phyloP scores from a whole-genome alignment of 2,113 vertebrate genomes.

The Saguinus imperator region DNA sequence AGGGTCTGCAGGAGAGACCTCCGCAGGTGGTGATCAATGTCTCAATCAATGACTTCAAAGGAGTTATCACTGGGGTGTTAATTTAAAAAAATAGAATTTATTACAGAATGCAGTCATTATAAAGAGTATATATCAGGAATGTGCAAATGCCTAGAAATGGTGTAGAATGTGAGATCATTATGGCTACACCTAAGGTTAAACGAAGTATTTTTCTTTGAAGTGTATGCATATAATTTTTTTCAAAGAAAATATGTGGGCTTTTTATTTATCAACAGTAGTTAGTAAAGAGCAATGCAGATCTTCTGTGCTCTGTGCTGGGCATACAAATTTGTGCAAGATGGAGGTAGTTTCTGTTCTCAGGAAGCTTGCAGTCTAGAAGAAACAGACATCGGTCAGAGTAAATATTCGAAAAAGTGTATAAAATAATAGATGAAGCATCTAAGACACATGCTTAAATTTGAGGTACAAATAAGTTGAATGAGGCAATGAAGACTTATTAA shows the following conservation, averaged over 20 bases:
- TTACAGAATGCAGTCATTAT: background rate
- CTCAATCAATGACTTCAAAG: background rate
- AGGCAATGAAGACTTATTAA: background rate
- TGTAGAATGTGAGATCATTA: background rate
- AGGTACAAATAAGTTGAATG: too few relatives aligned
- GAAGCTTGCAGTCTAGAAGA: background rate
- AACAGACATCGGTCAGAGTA: background rate
- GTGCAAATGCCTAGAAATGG: background rate
- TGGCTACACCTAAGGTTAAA: background rate
- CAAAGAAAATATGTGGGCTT: background rate
- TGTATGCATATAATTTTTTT: background rate
- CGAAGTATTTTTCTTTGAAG: background rate
- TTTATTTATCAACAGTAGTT: background rate
- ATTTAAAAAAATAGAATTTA: background rate
- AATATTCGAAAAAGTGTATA: background rate
- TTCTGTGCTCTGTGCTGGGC: background rate
- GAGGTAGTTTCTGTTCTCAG: background rate
- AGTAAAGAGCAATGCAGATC: background rate
- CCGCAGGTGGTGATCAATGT: too few relatives aligned
- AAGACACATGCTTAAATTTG: background rate
- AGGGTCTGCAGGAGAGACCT: too few relatives aligned
- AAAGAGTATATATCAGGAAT: background rate
- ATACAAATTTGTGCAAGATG: background rate
- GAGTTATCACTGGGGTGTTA: background rate
- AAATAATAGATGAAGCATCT: background rate